phyloP scores from a whole-genome alignment of 2,113 vertebrate species.

The Myocastor coypus region DNA sequence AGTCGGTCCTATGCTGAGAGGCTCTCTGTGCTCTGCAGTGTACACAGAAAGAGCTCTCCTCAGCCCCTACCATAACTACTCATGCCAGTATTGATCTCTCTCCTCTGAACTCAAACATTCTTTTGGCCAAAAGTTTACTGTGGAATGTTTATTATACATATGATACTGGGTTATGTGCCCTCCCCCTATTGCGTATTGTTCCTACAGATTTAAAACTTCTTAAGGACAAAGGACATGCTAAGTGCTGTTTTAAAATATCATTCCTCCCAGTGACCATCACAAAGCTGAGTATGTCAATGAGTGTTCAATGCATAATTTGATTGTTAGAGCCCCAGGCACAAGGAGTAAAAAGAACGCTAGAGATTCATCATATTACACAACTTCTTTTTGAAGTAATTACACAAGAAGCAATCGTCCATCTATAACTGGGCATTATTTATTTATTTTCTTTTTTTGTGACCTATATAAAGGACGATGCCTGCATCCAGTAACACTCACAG shows the following conservation, averaged over 20 bases:
- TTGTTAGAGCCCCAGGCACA: not conserved
- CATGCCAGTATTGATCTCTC: not conserved
- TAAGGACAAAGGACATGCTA: not conserved
- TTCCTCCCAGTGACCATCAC: not conserved
- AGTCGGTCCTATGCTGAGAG: conserved; percentile 12
- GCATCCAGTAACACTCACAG: not conserved
- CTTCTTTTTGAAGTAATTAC: not conserved
- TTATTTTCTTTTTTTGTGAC: conserved; percentile 29
- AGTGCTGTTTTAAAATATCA: not conserved
- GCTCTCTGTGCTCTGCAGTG: not conserved
- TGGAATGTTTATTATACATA: not conserved
- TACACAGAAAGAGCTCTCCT: not conserved
- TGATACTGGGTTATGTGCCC: not conserved
- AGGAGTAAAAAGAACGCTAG: not conserved
- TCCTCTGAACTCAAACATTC: conserved; percentile 36
- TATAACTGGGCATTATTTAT: not conserved
- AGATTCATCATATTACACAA: not conserved
- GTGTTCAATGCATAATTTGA: not conserved
- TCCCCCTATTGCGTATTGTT: not conserved
- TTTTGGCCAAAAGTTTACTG: not conserved
- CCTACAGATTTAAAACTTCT: conserved; percentile 13
- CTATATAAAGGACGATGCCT: not conserved
- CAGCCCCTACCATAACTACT: not conserved
- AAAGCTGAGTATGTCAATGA: not conserved
- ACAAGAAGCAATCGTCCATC: not conserved